Base-by-base conservation (phyloP, 2,888 invertebrate genomes). In the Platycheirus rosarum region DNA sequence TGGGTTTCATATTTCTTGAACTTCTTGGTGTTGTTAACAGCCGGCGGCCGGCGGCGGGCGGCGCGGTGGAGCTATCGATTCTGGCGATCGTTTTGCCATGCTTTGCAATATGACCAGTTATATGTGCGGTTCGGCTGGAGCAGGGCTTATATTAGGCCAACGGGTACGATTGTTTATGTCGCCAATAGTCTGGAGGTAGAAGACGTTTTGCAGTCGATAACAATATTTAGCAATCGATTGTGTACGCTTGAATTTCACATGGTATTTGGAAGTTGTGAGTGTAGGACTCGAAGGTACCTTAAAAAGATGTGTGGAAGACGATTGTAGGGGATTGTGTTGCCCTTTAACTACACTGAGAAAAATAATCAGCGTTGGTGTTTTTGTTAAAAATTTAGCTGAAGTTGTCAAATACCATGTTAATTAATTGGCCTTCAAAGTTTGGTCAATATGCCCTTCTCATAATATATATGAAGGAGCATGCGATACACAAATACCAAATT, bases 71-170 rank as follows among this genome's bases (percentile, higher is more conserved):
- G 55, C 63, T 82, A 82, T 82, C 80, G 48, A 60, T 42, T 71
- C 14, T 20, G 13, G 71, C 40, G 63, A 82, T 82, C 82, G 37
- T 63, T 69, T 37, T 57, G 40, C 23, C 23, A 14, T 32, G 68
- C 71, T 74, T 76, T 80, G 80, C 77, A 82, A 82, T 82, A 82
- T 82, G 80, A 76, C 71, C 80, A 82, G 80, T 76, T 82, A 76
- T 82, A 76, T 82, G 70, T 71, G 69, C 68, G 63, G 40, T 53
- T 42, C 40, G n/a, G 46, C 49, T 70, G 66, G 51, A 65, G 53
- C 40, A 70, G 23, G 80, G 20, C 70, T 75, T 60, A 76, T 80
- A 80, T 80, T 80, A 60, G 80, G 70, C 76, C 76, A 68, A 63
- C 40, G 26, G 42, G 40, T 40, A 63, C 62, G 68, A 55, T 40